These are phyloP conservation scores for Lathamus discolor DNA, from an alignment of 2,113 vertebrate genomes.

Conservation along the genomic window DNA sequence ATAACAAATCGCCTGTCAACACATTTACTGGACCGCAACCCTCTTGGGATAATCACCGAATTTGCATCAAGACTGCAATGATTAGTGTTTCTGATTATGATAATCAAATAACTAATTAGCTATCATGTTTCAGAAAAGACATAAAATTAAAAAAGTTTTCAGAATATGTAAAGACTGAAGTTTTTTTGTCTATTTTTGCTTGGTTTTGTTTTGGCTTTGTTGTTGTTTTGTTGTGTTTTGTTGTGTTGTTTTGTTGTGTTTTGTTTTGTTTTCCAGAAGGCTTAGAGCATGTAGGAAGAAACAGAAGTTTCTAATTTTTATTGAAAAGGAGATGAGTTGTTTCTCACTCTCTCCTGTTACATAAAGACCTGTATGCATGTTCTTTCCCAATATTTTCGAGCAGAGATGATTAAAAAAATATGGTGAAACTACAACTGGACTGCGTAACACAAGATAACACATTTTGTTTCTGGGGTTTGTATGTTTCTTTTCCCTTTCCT, in stretches of 20 bases:
- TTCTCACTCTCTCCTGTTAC: neutral
- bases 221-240: neutral
- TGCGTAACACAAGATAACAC: neutral
- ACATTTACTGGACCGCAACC: constrained; percentile 68
- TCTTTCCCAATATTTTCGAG: neutral
- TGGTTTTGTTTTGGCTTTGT: neutral
- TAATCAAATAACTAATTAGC: constrained; percentile 80
- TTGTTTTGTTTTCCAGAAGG: neutral
- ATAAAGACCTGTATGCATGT: neutral
- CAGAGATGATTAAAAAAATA: neutral
- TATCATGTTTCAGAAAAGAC: constrained; percentile 68
- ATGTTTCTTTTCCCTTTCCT: neutral
- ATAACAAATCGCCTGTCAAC: constrained; percentile 74
- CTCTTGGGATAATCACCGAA: constrained; percentile 73
- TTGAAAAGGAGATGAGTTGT: neutral
- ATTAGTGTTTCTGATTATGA: constrained; percentile 79
- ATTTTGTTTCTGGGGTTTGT: neutral
- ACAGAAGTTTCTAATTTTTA: neutral
- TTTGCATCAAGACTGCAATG: constrained; percentile 76
- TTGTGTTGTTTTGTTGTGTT: too few relatives aligned
- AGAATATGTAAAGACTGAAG: neutral
- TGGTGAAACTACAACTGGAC: neutral
- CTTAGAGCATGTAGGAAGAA: neutral
- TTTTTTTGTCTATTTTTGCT: neutral
- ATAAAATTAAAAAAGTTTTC: constrained; percentile 45